A percentile compares a stretch with the other conserved stretches of the same genome.
These are phyloP conservation scores for Eupeodes latifasciatus DNA, from an alignment of 2,888 invertebrate genomes.

Conservation along the genomic window DNA sequence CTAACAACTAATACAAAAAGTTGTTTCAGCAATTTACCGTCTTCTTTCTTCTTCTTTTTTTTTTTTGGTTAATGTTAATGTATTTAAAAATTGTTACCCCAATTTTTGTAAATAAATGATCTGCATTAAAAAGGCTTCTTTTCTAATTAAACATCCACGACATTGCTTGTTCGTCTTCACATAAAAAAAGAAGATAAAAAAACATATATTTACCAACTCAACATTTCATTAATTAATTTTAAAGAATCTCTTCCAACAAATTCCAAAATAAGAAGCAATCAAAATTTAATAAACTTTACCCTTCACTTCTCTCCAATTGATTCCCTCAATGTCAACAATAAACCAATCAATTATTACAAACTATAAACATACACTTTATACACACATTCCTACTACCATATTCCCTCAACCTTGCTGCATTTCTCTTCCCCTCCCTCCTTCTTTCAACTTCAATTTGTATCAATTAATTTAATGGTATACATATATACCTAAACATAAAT, in stretches of 20 bases:
- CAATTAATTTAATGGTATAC: conserved; percentile 73
- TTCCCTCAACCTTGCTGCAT: conserved; percentile 17
- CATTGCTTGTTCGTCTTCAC: neutral
- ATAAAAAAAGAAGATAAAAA: neutral
- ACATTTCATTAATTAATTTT: neutral
- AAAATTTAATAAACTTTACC: conserved; percentile 29
- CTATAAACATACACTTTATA: neutral
- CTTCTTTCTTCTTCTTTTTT: too few relatives aligned
- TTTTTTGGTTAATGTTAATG: too few relatives aligned
- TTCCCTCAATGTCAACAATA: conserved; percentile 40
- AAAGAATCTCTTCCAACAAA: neutral
- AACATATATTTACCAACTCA: neutral
- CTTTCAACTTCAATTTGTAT: conserved; percentile 65
- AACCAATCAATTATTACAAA: conserved; percentile 51
- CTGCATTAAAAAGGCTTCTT: neutral
- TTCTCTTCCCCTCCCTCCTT: neutral
- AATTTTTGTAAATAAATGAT: neutral
- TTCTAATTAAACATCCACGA: neutral
- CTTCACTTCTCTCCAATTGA: conserved; percentile 8
- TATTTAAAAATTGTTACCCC: too few relatives aligned
- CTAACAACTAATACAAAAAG: too few relatives aligned
- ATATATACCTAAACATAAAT: conserved; percentile 52
- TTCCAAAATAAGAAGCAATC: neutral
- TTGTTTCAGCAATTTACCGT: too few relatives aligned
- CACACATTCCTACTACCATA: too few relatives aligned